Conservation (phyloP, 2,888 invertebrate genomes). For the Sclerodermus sp. region DNA sequence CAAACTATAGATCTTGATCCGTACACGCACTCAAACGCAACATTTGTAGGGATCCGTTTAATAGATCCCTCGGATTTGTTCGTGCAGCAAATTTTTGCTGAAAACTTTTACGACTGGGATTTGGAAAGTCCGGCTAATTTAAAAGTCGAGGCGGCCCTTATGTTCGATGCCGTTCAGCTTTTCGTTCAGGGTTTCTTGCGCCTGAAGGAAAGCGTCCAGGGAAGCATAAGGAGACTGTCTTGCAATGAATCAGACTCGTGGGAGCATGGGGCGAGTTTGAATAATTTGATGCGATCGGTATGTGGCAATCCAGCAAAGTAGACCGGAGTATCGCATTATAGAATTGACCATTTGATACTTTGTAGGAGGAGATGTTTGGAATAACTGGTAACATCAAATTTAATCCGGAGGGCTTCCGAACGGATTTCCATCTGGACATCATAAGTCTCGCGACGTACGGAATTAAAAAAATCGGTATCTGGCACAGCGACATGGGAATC, state of each 20-base stretch:
- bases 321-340: too few species aligned
- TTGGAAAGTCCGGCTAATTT: conserved; percentile 40
- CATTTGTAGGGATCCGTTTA: conserved; percentile 78
- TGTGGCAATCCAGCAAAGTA: conserved; percentile 32
- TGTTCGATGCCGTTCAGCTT: conserved; percentile 80
- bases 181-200: conserved; percentile 76
- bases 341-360: conserved; percentile 26
- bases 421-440: conserved; percentile 69
- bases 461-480: conserved; percentile 68
- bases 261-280: conserved; percentile 77
- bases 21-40: conserved; percentile 78
- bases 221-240: conserved; percentile 59
- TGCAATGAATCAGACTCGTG: conserved; percentile 69
- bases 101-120: conserved; percentile 26
- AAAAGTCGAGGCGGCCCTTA: conserved; percentile 73
- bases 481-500: conserved; percentile 67
- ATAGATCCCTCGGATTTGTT: conserved; percentile 64
- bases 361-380: conserved; percentile 68
- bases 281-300: conserved; percentile 80
- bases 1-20: conserved; percentile 78
- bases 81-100: conserved; percentile 60
- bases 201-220: conserved; percentile 58
- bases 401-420: conserved; percentile 74
- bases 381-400: conserved; percentile 76
- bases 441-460: conserved; percentile 68